A percentile compares a stretch with the other conserved stretches of the same genome.
Evolutionary conservation across 2,888 invertebrate genomes (phyloP).

Genomic region (Labia minor): DNA sequence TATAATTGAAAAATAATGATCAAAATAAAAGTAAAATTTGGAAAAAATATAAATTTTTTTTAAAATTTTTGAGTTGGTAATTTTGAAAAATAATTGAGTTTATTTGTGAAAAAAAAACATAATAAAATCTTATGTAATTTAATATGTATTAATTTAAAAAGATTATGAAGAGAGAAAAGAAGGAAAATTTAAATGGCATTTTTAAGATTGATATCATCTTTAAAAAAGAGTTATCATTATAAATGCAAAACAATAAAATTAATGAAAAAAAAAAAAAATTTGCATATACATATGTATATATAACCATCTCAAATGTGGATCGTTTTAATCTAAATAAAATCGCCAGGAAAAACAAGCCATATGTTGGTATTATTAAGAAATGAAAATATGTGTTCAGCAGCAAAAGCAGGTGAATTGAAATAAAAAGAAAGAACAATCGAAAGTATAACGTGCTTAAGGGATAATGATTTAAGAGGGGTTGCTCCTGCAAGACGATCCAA

Average conservation of each 20-base stretch:
- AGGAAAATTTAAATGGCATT: no score
- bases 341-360: not conserved
- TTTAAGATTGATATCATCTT: no score
- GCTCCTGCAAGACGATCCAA: not conserved
- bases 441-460: not conserved
- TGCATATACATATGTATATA: not conserved
- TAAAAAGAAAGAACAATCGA: not conserved
- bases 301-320: not conserved
- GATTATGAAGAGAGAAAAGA: no score
- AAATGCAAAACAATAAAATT: not conserved
- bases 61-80: no score
- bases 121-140: no score
- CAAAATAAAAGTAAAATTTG: no score
- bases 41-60: no score
- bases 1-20: no score
- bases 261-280: not conserved
- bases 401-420: not conserved
- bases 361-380: not conserved
- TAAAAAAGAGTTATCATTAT: not conserved
- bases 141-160: no score
- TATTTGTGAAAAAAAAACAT: no score
- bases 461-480: constrained; percentile 2
- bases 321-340: not conserved
- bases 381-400: not conserved
- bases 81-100: no score